Evolutionary conservation across 1,140 invertebrate species (phyloP).

Genomic region (Centruroides vittatus): DNA sequence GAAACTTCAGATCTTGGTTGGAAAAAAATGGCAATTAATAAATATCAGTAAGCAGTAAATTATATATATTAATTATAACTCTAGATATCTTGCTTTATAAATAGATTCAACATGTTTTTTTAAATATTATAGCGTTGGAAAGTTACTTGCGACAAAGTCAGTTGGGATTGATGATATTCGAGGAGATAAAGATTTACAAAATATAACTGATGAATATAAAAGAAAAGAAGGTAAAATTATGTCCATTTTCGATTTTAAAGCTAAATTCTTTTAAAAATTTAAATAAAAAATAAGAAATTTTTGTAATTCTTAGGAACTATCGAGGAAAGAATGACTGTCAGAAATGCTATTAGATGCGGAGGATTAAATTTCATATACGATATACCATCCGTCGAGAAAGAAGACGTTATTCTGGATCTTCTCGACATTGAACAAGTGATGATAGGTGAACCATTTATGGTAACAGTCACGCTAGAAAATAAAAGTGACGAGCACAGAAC

Average conservation of each 20-base stretch:
- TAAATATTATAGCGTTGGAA: constrained; percentile 50
- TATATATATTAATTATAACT: too few relatives aligned
- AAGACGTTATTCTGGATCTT: constrained; percentile 71
- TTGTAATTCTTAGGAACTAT: constrained; percentile 20
- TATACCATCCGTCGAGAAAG: constrained; percentile 42
- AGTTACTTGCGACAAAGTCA: constrained; percentile 75
- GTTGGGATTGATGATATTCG: constrained; percentile 52
- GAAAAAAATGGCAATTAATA: constrained; percentile 21
- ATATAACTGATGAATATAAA: constrained; percentile 79
- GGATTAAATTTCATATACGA: constrained; percentile 27
- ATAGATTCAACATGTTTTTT: neutral
- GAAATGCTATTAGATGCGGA: constrained; percentile 49
- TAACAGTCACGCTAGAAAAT: constrained; percentile 18
- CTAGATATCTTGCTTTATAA: too few relatives aligned
- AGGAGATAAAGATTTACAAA: constrained; percentile 37
- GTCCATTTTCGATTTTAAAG: too few relatives aligned
- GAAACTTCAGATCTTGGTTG: constrained; percentile 15
- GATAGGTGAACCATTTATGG: constrained; percentile 60
- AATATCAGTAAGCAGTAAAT: constrained; percentile 21
- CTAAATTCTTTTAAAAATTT: too few relatives aligned
- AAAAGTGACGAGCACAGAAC: constrained; percentile 40
- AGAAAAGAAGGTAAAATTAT: constrained; percentile 53
- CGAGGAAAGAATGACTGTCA: constrained; percentile 65
- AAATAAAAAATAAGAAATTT: too few relatives aligned
- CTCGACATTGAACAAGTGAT: constrained; percentile 66